These are phyloP conservation scores for Peromyscus californicus DNA, from an alignment of 2,113 vertebrate species.

Conservation along the genomic window DNA sequence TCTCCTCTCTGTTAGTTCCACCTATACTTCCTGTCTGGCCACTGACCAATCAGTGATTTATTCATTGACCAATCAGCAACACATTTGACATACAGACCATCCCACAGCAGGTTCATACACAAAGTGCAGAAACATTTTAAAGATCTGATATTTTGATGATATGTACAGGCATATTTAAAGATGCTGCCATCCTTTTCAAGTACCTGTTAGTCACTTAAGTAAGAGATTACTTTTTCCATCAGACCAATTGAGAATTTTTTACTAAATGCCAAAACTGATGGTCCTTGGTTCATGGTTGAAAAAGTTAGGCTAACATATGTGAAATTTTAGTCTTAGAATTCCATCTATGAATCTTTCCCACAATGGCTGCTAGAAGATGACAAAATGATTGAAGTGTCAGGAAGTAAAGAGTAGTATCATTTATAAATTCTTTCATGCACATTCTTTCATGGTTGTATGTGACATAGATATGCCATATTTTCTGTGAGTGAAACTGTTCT, in stretches of 20 bases:
- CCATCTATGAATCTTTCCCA: slow-evolving; percentile 45
- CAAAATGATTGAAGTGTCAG: slow-evolving; percentile 53
- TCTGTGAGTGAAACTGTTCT: slow-evolving; percentile 50
- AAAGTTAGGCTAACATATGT: slow-evolving; percentile 23
- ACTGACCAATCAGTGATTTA: no score
- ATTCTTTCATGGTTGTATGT: slow-evolving; percentile 36
- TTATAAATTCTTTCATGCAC: slow-evolving; percentile 43
- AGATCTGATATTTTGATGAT: not conserved
- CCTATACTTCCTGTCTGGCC: no score
- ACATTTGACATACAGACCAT: no score
- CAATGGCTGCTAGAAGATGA: not conserved
- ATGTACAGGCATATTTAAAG: not conserved
- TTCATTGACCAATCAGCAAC: no score
- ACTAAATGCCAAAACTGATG: slow-evolving; percentile 3
- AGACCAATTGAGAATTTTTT: slow-evolving; percentile 22
- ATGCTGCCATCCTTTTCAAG: not conserved
- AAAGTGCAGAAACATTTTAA: slow-evolving; percentile 4
- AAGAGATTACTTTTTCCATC: not conserved
- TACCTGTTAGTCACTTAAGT: slow-evolving; percentile 20
- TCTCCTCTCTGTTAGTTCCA: no score
- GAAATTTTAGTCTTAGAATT: slow-evolving; percentile 56
- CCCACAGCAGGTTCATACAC: slow-evolving; percentile 38
- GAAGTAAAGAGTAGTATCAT: slow-evolving; percentile 54
- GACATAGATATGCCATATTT: slow-evolving; percentile 36
- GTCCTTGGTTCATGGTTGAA: not conserved